Evolutionary conservation across 2,888 invertebrate species (phyloP).

Genomic region (Orthosia gothica): DNA sequence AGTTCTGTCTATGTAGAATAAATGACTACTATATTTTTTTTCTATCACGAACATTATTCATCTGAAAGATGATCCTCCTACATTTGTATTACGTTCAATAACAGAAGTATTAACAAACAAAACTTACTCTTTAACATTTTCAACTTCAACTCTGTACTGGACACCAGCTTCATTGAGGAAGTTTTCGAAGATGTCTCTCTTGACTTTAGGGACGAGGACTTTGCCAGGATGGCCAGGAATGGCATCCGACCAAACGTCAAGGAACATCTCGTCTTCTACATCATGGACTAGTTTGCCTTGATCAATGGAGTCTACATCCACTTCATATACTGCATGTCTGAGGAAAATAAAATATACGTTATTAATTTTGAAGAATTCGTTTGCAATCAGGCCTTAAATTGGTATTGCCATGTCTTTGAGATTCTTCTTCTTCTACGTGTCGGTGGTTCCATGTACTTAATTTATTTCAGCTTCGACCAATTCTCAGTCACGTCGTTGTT

Average conservation of each 20-base stretch:
- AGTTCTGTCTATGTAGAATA: too few species aligned
- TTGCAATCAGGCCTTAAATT: background rate
- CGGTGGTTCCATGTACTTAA: too few species aligned
- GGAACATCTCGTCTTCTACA: slow-evolving; percentile 65
- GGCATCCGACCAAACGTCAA: slow-evolving; percentile 79
- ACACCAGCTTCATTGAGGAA: slow-evolving; percentile 69
- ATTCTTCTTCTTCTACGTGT: too few species aligned
- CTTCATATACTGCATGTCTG: slow-evolving; percentile 80
- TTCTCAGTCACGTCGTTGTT: too few species aligned
- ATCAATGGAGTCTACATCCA: slow-evolving; percentile 70
- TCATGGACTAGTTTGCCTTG: slow-evolving; percentile 73
- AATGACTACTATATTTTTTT: too few species aligned
- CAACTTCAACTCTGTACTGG: slow-evolving; percentile 70
- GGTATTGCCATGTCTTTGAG: background rate
- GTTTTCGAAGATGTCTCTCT: slow-evolving; percentile 70
- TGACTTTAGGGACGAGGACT: slow-evolving; percentile 74
- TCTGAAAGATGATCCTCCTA: background rate
- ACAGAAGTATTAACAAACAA: background rate
- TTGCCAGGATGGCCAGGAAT: slow-evolving; percentile 72
- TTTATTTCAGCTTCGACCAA: too few species aligned
- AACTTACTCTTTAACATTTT: slow-evolving; percentile 83
- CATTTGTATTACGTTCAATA: background rate
- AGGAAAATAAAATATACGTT: slow-evolving; percentile 30
- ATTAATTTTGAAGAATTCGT: background rate
- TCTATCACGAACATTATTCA: too few species aligned